Evolutionary conservation across 2,888 invertebrate species (phyloP).

Genomic region (Shargacucullia verbasci): DNA sequence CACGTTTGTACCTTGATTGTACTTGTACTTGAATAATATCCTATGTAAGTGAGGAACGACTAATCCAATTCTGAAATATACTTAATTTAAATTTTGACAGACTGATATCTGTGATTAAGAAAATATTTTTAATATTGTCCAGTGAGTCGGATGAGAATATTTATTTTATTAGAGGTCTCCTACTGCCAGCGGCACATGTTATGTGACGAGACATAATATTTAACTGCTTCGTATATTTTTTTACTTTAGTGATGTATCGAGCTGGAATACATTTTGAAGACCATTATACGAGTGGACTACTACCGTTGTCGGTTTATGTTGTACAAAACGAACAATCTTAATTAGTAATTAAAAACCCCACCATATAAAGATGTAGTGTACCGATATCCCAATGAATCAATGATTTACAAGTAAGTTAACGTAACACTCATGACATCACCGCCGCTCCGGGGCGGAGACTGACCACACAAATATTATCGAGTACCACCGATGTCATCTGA

Average conservation of each 20-base stretch:
- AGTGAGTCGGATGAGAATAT: constrained; percentile 88
- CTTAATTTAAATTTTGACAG: constrained; percentile 89
- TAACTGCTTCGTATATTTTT: constrained; percentile 80
- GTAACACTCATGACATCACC: constrained; percentile 67
- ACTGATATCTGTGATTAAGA: constrained; percentile 90
- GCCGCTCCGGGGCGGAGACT: constrained; percentile 75
- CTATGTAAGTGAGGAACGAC: constrained; percentile 84
- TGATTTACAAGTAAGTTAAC: constrained; percentile 54
- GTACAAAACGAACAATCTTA: constrained; percentile 79
- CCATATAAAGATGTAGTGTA: constrained; percentile 66
- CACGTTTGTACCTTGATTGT: constrained; percentile 88
- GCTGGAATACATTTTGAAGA: constrained; percentile 65
- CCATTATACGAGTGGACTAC: constrained; percentile 63
- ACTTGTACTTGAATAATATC: constrained; percentile 85
- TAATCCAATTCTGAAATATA: constrained; percentile 89
- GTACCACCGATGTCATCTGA: constrained; percentile 87
- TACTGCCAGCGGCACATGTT: constrained; percentile 83
- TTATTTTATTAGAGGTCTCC: constrained; percentile 88
- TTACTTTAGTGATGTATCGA: constrained; percentile 75
- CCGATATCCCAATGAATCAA: constrained; percentile 65
- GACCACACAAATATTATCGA: constrained; percentile 69
- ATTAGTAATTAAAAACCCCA: constrained; percentile 73
- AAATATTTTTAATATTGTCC: constrained; percentile 89
- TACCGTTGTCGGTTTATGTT: constrained; percentile 70
- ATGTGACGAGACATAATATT: constrained; percentile 75